These are phyloP conservation scores for Ichneumon xanthorius DNA, from an alignment of 2,888 invertebrate species.

Conservation along the genomic window DNA sequence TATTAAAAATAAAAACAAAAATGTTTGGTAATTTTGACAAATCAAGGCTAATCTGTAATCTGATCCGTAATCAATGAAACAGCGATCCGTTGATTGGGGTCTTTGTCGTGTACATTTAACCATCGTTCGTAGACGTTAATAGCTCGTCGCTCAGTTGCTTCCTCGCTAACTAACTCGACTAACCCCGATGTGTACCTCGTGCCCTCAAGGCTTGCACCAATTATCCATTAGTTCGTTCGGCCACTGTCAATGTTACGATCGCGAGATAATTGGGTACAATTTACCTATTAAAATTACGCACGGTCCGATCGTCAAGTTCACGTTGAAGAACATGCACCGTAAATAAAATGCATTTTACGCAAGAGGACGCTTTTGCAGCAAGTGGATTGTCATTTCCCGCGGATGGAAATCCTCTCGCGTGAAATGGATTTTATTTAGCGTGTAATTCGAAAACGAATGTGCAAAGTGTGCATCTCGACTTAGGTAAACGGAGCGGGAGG, in stretches of 20 bases:
- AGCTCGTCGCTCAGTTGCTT: slow-evolving; percentile 39
- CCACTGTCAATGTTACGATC: slow-evolving; percentile 4
- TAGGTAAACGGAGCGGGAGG: slow-evolving; percentile 19
- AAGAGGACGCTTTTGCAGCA: too few relatives aligned
- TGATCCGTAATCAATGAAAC: neutral
- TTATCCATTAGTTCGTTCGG: slow-evolving; percentile 11
- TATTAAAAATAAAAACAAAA: too few relatives aligned
- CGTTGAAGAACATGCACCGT: neutral
- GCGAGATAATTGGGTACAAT: neutral
- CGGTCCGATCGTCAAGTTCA: neutral
- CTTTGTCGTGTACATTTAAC: neutral
- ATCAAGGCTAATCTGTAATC: too few relatives aligned
- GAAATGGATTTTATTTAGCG: neutral
- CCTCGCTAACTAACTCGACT: slow-evolving; percentile 30
- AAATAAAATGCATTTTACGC: too few relatives aligned
- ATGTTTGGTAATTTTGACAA: too few relatives aligned
- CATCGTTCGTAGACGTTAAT: slow-evolving; percentile 9
- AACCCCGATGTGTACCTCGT: neutral
- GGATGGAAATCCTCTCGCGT: neutral
- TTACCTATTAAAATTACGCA: neutral
- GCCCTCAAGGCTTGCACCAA: slow-evolving; percentile 21
- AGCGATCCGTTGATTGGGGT: slow-evolving; percentile 8
- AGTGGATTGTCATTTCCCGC: too few relatives aligned
- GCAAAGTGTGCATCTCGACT: slow-evolving; percentile 52
- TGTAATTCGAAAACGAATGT: neutral